phyloP scores from a whole-genome alignment of 2,113 vertebrate species.

The cattle (Bos taurus) region DNA sequence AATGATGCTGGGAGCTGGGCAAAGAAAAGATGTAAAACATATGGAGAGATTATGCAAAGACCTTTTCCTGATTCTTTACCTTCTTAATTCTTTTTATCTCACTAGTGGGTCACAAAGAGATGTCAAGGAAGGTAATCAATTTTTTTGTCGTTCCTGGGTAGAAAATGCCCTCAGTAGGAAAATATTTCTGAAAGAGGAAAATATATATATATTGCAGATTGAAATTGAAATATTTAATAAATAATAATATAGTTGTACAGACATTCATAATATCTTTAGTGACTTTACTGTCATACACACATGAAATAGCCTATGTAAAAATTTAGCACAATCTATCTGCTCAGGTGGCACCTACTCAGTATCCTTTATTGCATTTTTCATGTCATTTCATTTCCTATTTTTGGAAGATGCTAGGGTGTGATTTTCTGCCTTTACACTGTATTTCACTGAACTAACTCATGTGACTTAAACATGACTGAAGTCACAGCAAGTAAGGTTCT shows the following conservation, averaged over 20 bases:
- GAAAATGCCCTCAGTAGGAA: not conserved
- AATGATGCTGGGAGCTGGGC: not conserved
- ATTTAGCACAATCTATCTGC: not conserved
- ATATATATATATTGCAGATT: not conserved
- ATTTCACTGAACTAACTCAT: not conserved
- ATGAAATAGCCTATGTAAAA: not conserved
- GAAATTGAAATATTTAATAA: not conserved
- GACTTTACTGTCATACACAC: not conserved
- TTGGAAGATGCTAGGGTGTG: not conserved
- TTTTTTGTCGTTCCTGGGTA: not conserved
- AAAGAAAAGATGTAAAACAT: not conserved
- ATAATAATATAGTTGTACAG: not conserved
- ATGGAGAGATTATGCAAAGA: not conserved
- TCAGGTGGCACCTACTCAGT: not conserved
- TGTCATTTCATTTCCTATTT: not conserved
- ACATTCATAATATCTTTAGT: not conserved
- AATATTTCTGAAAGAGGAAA: not conserved
- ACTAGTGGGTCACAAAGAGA: not conserved
- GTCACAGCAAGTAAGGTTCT: not conserved
- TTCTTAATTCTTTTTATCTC: not conserved
- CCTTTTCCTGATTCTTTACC: not conserved
- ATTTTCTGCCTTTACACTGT: not conserved
- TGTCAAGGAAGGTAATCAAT: not conserved
- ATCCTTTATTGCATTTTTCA: not conserved
- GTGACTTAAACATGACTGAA: not conserved